A percentile compares a stretch with the other conserved stretches of the same genome.
These are phyloP conservation scores for Folsomia manolachei DNA, from an alignment of 2,888 invertebrate species.

Conservation along the genomic window DNA sequence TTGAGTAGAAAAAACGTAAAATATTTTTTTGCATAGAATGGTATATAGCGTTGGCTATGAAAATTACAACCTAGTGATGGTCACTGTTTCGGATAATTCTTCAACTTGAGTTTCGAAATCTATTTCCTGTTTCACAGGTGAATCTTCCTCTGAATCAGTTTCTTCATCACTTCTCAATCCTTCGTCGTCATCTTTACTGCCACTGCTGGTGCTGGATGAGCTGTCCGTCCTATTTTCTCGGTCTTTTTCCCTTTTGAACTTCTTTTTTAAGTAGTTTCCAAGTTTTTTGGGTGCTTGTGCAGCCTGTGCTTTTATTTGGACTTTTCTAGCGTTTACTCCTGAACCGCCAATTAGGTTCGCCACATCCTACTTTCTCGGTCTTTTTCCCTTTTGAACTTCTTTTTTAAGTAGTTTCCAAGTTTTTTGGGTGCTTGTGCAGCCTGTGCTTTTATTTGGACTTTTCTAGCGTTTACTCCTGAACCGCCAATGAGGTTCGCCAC, in stretches of 20 bases:
- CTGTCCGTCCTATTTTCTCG: no score
- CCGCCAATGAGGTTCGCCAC: conserved; percentile 39
- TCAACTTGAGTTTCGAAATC: neutral
- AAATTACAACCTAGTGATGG: neutral
- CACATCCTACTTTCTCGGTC: no score
- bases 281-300: conserved; percentile 10
- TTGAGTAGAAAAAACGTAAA: no score
- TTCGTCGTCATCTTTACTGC: neutral
- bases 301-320: conserved; percentile 21
- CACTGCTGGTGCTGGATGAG: no score
- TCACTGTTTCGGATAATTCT: neutral
- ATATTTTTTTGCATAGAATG: no score
- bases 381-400: conserved; percentile 17
- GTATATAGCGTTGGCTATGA: no score
- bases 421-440: conserved; percentile 27
- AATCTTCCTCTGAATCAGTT: neutral
- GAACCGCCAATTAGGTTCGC: neutral
- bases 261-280: conserved; percentile 29
- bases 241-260: conserved; percentile 17
- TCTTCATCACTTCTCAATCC: neutral
- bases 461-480: conserved; percentile 35
- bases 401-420: conserved; percentile 32
- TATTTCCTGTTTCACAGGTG: neutral
- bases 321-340: conserved; percentile 34
- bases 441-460: conserved; percentile 30